Percentiles rank a stretch among this genome's conserved stretches.
Evolutionary conservation across 2,113 vertebrate genomes (phyloP).

Genomic region (Astur gentilis): DNA sequence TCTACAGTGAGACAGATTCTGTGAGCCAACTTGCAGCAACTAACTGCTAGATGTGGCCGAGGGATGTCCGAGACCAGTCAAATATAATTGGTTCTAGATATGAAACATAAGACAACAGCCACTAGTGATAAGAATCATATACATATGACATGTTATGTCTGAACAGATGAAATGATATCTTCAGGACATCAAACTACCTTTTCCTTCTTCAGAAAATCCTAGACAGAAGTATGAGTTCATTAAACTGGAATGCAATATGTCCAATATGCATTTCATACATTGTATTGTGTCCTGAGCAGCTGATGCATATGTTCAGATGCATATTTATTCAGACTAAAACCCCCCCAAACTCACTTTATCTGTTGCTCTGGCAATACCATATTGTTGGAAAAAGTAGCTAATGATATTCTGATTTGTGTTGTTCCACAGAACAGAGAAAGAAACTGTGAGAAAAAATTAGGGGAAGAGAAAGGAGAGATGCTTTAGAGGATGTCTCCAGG

Average conservation of each 20-base stretch:
- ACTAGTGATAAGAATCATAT: background rate
- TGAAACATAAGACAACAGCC: background rate
- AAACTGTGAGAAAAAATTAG: slow-evolving; percentile 34
- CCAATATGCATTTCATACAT: background rate
- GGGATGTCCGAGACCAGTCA: background rate
- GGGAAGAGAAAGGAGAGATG: background rate
- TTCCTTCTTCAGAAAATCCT: background rate
- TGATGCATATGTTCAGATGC: background rate
- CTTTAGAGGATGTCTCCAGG: background rate
- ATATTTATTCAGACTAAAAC: background rate
- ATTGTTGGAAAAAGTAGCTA: slow-evolving; percentile 44
- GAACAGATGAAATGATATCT: background rate
- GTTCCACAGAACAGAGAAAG: slow-evolving; percentile 9
- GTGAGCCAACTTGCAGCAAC: background rate
- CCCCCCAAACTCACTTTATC: background rate
- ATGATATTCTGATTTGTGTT: slow-evolving; percentile 33
- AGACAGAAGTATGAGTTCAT: background rate
- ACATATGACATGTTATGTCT: background rate
- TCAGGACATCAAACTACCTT: background rate
- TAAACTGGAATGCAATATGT: background rate
- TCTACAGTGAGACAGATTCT: background rate
- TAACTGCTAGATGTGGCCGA: background rate
- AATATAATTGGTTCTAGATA: background rate
- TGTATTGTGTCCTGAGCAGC: background rate
- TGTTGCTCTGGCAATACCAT: slow-evolving; percentile 13